Conservation (phyloP, 2,797 vertebrate species). For the Rhinogobio ventralis region DNA sequence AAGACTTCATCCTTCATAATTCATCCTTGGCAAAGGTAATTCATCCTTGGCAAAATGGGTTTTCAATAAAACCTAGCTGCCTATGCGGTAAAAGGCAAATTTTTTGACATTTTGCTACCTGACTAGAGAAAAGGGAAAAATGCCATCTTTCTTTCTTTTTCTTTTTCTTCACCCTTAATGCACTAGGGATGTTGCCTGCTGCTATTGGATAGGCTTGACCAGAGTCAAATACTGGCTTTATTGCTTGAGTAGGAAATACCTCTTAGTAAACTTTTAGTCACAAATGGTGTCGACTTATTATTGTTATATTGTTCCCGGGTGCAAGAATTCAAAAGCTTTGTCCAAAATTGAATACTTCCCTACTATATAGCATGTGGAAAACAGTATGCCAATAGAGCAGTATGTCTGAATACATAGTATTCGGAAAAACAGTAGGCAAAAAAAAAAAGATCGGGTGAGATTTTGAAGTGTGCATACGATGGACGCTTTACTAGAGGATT, state of each 20-base stretch:
- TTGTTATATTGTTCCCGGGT: neutral
- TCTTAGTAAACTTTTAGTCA: neutral
- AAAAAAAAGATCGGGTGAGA: too few species aligned
- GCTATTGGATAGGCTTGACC: neutral
- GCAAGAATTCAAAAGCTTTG: neutral
- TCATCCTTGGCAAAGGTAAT: neutral
- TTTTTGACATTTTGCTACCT: neutral
- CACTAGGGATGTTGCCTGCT: neutral
- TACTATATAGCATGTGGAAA: neutral
- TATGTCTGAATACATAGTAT: neutral
- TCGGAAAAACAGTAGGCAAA: neutral
- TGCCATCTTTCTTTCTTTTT: too few species aligned
- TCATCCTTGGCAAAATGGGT: neutral
- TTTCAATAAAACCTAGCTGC: neutral
- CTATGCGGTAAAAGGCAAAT: neutral
- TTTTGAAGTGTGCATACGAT: too few species aligned
- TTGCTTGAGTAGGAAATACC: neutral
- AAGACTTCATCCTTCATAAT: neutral
- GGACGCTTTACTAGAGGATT: too few species aligned
- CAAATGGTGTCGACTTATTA: neutral
- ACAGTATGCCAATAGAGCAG: too few species aligned
- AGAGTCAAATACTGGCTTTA: neutral
- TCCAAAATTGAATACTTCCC: neutral
- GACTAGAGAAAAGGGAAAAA: neutral
- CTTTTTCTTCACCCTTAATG: neutral